phyloP scores from a whole-genome alignment of 1,140 invertebrate genomes.

The Drosophila virilis region DNA sequence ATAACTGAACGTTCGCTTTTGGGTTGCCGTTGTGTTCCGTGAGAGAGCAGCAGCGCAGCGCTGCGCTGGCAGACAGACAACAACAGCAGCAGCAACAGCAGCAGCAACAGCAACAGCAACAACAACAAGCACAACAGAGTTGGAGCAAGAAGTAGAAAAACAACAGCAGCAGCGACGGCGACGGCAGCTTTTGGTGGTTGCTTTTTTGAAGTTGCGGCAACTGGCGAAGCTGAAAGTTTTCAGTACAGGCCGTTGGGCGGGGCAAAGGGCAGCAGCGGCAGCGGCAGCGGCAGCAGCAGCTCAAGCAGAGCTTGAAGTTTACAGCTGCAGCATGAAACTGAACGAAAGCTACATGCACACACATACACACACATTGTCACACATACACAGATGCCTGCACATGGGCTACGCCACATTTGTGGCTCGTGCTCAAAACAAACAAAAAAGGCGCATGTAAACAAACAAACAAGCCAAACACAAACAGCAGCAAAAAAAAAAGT shows the following conservation, averaged over 20 bases:
- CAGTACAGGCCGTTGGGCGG: conserved; percentile 29
- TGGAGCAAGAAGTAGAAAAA: conserved; percentile 32
- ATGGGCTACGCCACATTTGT: conserved; percentile 32
- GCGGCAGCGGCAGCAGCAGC: conserved; percentile 16
- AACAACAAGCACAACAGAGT: conserved; percentile 35
- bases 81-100: conserved; percentile 19
- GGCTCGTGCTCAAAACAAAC: conserved; percentile 62
- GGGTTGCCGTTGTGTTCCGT: conserved; percentile 29
- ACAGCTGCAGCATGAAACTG: conserved; percentile 26
- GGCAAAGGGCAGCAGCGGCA: conserved; percentile 46
- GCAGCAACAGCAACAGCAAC: conserved; percentile 12
- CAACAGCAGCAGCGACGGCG: conserved; percentile 34
- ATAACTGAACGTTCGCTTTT: conserved; percentile 77
- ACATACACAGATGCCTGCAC: background rate
- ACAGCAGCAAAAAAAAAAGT: conserved; percentile 31
- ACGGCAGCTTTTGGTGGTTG: conserved; percentile 73
- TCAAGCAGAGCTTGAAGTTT: conserved; percentile 54
- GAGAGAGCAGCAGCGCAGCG: conserved; percentile 29
- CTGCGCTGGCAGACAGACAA: conserved; percentile 11
- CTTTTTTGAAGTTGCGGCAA: conserved; percentile 66
- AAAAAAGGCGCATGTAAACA: conserved; percentile 48
- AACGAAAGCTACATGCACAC: conserved; percentile 31
- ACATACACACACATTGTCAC: background rate
- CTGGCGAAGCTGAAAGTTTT: conserved; percentile 51
- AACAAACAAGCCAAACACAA: conserved; percentile 33